A percentile compares a stretch with the other conserved stretches of the same genome.
These are phyloP conservation scores for Sisor rabdophorus DNA, from an alignment of 2,113 vertebrate genomes.

Conservation along the genomic window DNA sequence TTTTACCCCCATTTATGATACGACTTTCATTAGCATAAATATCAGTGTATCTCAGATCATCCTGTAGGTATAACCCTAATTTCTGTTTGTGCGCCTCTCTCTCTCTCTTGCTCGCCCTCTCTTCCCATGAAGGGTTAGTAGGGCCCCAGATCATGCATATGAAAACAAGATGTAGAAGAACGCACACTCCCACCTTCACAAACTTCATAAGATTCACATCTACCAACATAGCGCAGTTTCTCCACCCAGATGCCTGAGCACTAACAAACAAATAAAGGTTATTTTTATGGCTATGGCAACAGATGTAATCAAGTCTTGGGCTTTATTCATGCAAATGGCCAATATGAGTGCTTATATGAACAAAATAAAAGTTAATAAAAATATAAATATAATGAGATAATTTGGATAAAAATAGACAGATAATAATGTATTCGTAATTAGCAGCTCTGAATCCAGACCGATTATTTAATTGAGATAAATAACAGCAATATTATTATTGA, in stretches of 20 bases:
- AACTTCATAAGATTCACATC: conserved; percentile 31
- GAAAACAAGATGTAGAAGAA: conserved; percentile 47
- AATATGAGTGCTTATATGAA: background rate
- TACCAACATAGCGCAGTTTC: conserved; percentile 34
- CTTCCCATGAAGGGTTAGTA: conserved; percentile 12
- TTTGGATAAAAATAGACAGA: background rate
- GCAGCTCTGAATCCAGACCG: background rate
- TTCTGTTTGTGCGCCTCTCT: background rate
- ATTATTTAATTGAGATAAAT: background rate
- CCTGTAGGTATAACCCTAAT: no score
- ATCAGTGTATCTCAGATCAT: background rate
- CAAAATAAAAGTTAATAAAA: no score
- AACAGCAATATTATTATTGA: background rate
- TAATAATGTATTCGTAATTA: background rate
- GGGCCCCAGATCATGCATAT: conserved; percentile 38
- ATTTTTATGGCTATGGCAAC: conserved; percentile 6
- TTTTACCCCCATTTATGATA: background rate
- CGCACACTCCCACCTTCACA: conserved; percentile 36
- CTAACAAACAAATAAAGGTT: conserved; percentile 16
- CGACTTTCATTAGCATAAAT: background rate
- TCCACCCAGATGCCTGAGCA: conserved; percentile 19
- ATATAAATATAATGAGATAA: no score
- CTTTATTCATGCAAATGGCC: background rate
- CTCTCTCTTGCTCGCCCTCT: conserved; percentile 6
- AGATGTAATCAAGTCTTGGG: background rate